A percentile compares a stretch with the other conserved stretches of the same genome.
Evolutionary conservation across 2,113 vertebrate genomes (phyloP).

Genomic region (Chlorodrepanis virens): DNA sequence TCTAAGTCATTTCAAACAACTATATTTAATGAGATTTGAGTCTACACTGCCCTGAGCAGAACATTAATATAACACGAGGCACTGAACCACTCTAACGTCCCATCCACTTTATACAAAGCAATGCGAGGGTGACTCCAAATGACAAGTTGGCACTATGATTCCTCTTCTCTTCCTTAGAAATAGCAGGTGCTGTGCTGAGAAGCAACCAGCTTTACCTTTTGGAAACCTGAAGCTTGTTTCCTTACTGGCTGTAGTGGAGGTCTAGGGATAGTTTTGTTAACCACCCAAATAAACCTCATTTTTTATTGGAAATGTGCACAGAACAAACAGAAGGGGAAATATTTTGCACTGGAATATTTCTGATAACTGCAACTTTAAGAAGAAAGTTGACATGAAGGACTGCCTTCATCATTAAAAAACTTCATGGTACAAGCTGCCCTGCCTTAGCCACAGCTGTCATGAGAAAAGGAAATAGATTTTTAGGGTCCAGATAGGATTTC

Average conservation of each 20-base stretch:
- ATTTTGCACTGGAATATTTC: neutral
- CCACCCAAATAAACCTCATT: neutral
- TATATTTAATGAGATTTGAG: constrained; percentile 63
- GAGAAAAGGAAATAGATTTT: constrained; percentile 47
- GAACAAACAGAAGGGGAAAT: neutral
- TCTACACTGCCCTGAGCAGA: constrained; percentile 56
- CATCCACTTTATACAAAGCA: constrained; percentile 37
- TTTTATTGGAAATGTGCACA: neutral
- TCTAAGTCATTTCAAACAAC: constrained; percentile 58
- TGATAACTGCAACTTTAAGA: constrained; percentile 31
- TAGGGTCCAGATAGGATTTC: constrained; percentile 56
- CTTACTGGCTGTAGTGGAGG: neutral
- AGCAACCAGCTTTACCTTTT: neutral
- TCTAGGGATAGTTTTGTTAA: neutral
- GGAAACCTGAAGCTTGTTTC: neutral
- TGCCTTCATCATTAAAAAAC: constrained; percentile 39
- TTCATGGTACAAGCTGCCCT: constrained; percentile 31
- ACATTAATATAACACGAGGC: constrained; percentile 1
- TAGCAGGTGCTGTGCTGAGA: neutral
- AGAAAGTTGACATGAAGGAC: constrained; percentile 21
- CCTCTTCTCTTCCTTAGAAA: neutral
- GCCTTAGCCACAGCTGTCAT: constrained; percentile 55
- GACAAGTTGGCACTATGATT: constrained; percentile 41
- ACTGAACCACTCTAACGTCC: constrained; percentile 24
- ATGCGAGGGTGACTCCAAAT: constrained; percentile 10